Evolutionary conservation across 2,888 invertebrate genomes (phyloP).

Genomic region (Ferrisia virgata): DNA sequence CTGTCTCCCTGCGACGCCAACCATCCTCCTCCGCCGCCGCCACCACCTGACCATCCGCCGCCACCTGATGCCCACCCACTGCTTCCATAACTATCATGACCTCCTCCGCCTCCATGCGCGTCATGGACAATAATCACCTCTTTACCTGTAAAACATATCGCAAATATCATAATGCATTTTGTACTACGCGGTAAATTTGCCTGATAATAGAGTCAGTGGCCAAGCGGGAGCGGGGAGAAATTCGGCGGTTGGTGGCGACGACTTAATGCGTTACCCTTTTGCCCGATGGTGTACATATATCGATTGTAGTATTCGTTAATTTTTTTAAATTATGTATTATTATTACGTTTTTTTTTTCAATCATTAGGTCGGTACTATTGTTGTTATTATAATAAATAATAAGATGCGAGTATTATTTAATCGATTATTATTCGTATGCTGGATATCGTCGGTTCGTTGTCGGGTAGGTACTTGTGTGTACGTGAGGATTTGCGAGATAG

Average conservation of each 20-base stretch:
- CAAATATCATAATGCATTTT: background rate
- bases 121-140: slow-evolving; percentile 51
- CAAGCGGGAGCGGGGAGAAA: background rate
- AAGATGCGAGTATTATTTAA: too few relatives aligned
- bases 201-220: background rate
- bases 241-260: slow-evolving; percentile 15
- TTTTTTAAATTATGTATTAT: background rate
- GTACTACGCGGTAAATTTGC: slow-evolving; percentile 3
- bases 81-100: slow-evolving; percentile 42
- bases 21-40: slow-evolving; percentile 47
- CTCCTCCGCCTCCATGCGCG: slow-evolving; percentile 48
- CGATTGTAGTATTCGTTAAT: background rate
- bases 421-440: too few relatives aligned
- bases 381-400: background rate
- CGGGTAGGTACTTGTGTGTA: background rate
- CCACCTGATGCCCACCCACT: slow-evolving; percentile 47
- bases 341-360: background rate
- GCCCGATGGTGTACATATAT: background rate
- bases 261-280: slow-evolving; percentile 2
- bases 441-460: background rate
- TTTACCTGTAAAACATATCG: slow-evolving; percentile 47
- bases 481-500: background rate
- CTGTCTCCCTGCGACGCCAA: slow-evolving; percentile 54
- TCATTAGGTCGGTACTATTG: too few relatives aligned
- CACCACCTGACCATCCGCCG: slow-evolving; percentile 47